Base-by-base conservation (phyloP, 2,113 vertebrate genomes). In the Marcusenius ussheri region DNA sequence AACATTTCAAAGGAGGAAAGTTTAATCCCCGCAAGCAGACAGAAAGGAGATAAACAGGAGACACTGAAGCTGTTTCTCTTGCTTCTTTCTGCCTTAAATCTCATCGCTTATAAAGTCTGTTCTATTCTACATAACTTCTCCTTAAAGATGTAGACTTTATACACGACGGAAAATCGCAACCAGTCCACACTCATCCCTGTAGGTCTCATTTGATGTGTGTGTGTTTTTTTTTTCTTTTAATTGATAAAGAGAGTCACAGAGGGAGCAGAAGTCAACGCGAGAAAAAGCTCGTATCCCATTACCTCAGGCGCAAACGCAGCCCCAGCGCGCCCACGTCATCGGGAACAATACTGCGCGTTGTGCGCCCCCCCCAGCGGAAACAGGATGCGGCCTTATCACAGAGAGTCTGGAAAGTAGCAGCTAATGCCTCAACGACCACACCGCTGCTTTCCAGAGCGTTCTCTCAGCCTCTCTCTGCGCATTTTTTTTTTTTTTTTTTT, bases 321-420 rank as follows among this genome's bases (percentile, higher is more conserved):
- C 89, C 35, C 13, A 5, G 15, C 15, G 85, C 21, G 62, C 35
- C 10, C 84, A 94, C 93, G 93, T 95, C 94, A 94, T 91, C 92
- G 91, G 93, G 93, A 92, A 94, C 92, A 90, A 92, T 91, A 93
- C 74, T 31, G 88, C 90, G 91, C 83, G 91, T 93, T 92, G 93
- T 91, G 92, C 91, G 92, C 17, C 53, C 53, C 19, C 85, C 93
- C 92, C 92, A 90, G 90, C 95, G 95, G 95, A 95, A 96, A 96
- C 95, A 95, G 95, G 95, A 95, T 96, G 94, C 95, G 93, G 91
- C 87, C 93, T 95, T 95, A 95, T 93, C 95, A 94, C 91, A 83
- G 77, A 89, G 46, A 83, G 77, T 58, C 89, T 90, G 85, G 85
- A 90, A 90, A 90, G 66, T 56, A 70, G 58, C 58, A 70, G n/a